Conservation (phyloP, 2,113 vertebrate genomes). For the Chelonoidis abingdonii region DNA sequence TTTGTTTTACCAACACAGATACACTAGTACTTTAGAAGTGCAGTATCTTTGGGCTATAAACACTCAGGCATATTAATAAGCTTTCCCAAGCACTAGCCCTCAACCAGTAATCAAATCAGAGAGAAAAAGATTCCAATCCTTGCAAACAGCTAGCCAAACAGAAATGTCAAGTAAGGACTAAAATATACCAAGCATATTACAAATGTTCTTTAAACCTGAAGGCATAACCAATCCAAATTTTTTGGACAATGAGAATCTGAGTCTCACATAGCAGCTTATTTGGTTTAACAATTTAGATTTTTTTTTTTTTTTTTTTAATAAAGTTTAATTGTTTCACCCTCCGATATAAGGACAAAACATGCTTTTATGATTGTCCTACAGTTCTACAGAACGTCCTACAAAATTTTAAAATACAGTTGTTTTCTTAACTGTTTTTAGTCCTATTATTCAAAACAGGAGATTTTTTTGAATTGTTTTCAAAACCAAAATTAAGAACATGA, state of each 20-base stretch:
- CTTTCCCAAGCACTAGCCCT: not conserved
- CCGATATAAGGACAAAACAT: not conserved
- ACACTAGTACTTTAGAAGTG: not conserved
- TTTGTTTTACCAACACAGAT: not conserved
- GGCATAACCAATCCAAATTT: not conserved
- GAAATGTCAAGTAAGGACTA: not conserved
- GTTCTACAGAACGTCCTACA: not conserved
- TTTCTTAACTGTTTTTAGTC: not conserved
- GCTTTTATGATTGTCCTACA: not conserved
- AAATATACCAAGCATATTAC: not conserved
- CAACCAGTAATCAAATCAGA: not conserved
- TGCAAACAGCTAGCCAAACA: not conserved
- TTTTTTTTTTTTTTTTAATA: not conserved
- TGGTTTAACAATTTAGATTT: not conserved
- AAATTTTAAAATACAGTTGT: not conserved
- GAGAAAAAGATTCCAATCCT: not conserved
- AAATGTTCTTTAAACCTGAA: not conserved
- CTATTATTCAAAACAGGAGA: not conserved
- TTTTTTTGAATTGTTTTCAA: no score
- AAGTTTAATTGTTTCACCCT: not conserved
- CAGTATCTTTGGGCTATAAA: not conserved
- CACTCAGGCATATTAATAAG: not conserved
- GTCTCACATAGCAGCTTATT: not conserved
- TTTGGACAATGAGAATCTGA: not conserved
- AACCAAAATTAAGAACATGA: not conserved